phyloP scores from a whole-genome alignment of 2,113 vertebrate species.

The Scophthalmus maximus region DNA sequence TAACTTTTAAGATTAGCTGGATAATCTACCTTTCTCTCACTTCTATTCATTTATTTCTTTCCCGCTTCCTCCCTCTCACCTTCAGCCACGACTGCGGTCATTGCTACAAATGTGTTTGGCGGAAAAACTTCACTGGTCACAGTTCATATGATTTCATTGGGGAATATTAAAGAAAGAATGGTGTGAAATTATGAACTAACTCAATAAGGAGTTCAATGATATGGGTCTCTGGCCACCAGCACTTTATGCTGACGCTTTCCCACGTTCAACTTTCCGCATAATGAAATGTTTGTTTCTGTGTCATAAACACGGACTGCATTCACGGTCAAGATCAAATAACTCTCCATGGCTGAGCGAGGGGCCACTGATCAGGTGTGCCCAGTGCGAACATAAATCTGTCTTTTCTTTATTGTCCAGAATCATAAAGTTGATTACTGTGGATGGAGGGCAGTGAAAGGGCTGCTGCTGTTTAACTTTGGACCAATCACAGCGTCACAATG shows the following conservation, averaged over 20 bases:
- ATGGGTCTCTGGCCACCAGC: neutral
- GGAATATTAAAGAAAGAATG: neutral
- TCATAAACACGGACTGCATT: conserved; percentile 42
- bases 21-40: neutral
- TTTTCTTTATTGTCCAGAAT: conserved; percentile 63
- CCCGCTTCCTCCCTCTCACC: too few species aligned
- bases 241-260: conserved; percentile 23
- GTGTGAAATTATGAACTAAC: neutral
- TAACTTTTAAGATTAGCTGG: neutral
- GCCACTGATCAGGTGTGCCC: conserved; percentile 38
- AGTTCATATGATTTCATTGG: neutral
- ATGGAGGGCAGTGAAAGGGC: conserved; percentile 54
- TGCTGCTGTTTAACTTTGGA: conserved; percentile 32
- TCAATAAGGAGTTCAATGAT: neutral
- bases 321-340: conserved; percentile 47
- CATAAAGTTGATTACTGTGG: conserved; percentile 62
- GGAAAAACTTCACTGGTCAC: neutral
- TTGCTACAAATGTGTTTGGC: too few species aligned
- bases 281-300: conserved; percentile 45
- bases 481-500: conserved; percentile 44
- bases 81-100: too few species aligned
- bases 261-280: conserved; percentile 44
- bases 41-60: too few species aligned
- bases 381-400: conserved; percentile 59
- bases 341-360: neutral